Percentiles rank a stretch among this genome's conserved stretches.
phyloP scores from a whole-genome alignment of 53 echinoderm and acorn worm species.

The Paracentrotus lividus region DNA sequence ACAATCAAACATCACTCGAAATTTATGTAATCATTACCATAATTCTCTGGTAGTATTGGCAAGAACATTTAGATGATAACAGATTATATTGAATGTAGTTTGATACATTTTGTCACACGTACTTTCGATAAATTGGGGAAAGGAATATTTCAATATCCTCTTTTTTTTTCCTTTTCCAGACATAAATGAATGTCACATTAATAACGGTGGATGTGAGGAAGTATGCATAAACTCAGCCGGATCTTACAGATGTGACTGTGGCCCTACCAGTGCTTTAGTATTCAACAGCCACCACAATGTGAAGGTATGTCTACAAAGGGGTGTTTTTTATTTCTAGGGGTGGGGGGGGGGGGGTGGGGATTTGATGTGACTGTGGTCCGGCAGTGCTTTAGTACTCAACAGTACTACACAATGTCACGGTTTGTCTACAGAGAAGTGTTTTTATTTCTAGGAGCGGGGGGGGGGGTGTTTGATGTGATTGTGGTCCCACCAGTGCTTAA shows the following conservation, averaged over 20 bases:
- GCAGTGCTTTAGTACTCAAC: conserved; percentile 75
- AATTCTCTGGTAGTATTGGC: too few species aligned
- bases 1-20: too few species aligned
- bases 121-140: not conserved
- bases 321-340: not conserved
- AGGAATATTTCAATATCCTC: not conserved
- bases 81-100: too few species aligned
- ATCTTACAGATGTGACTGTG: conserved; percentile 78
- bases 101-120: not conserved
- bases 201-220: conserved; percentile 84
- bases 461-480: conserved; percentile 58
- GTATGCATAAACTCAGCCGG: conserved; percentile 83
- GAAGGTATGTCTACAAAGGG: conserved; percentile 63
- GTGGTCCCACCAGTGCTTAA: conserved; percentile 77
- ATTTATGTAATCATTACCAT: too few species aligned
- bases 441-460: not conserved
- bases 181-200: conserved; percentile 81
- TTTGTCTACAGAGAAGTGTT: conserved; percentile 78
- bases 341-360: too few species aligned
- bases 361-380: conserved; percentile 73
- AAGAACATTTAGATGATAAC: too few species aligned
- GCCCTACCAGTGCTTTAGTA: conserved; percentile 73
- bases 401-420: conserved; percentile 82
- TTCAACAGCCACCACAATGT: conserved; percentile 77
- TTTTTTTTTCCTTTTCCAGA: conserved; percentile 74